Conservation (phyloP, 2,797 vertebrate species). For the Pseudotriccus pelzelni region DNA sequence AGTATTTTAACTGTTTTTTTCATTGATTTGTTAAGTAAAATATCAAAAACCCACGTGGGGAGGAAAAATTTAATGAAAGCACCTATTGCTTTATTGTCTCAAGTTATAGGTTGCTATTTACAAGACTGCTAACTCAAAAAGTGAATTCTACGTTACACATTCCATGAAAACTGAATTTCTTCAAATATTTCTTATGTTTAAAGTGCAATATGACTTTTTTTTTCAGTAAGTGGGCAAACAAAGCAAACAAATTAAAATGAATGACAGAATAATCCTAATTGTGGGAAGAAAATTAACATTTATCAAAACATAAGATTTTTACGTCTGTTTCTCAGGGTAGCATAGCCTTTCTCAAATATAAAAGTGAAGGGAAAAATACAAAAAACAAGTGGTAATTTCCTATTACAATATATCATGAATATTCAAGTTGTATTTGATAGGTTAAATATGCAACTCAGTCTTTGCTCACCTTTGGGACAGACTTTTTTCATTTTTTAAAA, state of each 20-base stretch:
- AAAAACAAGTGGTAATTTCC: not conserved
- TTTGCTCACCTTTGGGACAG: conserved; percentile 1
- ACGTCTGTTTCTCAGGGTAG: not conserved
- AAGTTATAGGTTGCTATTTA: not conserved
- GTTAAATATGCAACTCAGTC: not conserved
- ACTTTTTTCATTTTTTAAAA: not conserved
- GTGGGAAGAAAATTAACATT: not conserved
- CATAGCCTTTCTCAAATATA: not conserved
- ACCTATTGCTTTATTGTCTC: not conserved
- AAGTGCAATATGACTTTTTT: not conserved
- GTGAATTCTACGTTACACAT: not conserved
- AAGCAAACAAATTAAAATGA: not conserved
- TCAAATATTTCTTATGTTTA: not conserved
- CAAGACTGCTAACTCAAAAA: not conserved
- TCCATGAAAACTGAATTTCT: not conserved
- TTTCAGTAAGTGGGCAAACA: not conserved
- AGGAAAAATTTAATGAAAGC: not conserved
- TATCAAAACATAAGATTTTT: not conserved
- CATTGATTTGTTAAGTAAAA: not conserved
- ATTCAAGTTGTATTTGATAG: not conserved
- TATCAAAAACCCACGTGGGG: not conserved
- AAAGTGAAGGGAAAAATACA: not conserved
- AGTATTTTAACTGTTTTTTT: not conserved
- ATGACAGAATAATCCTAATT: not conserved
- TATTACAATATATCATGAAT: not conserved